Evolutionary conservation across 2,797 vertebrate species (phyloP), one percentile per base, ranked within the genome.

Genomic region (Vireo griseus): DNA sequence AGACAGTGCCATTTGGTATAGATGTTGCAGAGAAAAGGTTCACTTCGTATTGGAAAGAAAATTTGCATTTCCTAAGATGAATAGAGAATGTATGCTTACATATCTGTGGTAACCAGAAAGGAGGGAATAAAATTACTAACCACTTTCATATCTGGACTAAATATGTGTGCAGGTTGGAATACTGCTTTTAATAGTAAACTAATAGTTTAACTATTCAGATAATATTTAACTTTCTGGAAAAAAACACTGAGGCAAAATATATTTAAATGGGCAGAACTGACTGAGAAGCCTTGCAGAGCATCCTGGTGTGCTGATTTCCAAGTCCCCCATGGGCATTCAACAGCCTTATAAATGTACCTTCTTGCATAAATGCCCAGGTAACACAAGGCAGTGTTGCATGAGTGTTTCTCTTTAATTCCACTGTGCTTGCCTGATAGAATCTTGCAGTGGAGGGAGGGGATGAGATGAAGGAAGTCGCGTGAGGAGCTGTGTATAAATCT

Each of bases 401-500:
- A 54, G 12, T 1, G 0, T 57, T 91, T 66, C 20, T 63, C 12
- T 80, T 55, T 18, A n/a, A 21, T 77, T 83, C 17, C 4, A 16
- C 15, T n/a, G 17, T 2, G 2, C 31, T 39, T 31, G 25, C 10
- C 16, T 69, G 6, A 4, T 52, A 48, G 48, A 76, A 74, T 63
- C 3, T 5, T 44, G 12, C 31, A 18, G 8, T 13, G 39, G n/a
- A 71, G 40, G 39, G 78, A 75, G 47, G 45, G 57, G 63, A 37
- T 25, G 68, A 85, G 57, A 5, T 22, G 57, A 45, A 81, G 55
- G 62, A 72, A 35, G 50, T 16, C 44, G 24, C 0, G 0, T 2
- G 21, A 40, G 80, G 39, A 76, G 8, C 59, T 84, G 55, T 73
- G 48, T 91, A n/a, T 95, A 79, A 95, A 92, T 94, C 63, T 89